Evolutionary conservation across 1,140 invertebrate species (phyloP), one percentile per base, ranked within the genome.

Genomic region (Amphibalanus amphitrite): DNA sequence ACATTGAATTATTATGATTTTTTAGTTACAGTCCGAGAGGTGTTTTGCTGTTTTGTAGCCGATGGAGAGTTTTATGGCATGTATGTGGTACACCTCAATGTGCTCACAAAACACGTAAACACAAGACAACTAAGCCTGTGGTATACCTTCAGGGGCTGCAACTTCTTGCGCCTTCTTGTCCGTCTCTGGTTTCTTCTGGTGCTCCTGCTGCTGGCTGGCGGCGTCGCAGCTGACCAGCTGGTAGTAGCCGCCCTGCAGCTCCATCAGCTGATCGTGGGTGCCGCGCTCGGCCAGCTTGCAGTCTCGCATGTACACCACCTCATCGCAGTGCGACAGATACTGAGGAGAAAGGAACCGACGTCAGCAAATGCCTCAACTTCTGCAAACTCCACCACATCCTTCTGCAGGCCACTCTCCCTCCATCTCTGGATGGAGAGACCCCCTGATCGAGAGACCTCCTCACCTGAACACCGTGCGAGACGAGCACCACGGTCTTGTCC

Each of bases 401-500:
- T 26, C 67, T 8, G 30, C 70, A 29, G 20, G 64, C 40, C 17
- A 28, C 17, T 59, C 29, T 64, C 25, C 26, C 29, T 28, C 20
- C 64, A n/a, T n/a, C 13, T 71, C 26, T 72, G 29, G 13, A 70
- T 15, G 40, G 69, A 65, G 6, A 75, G 30, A 38, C 6, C 40
- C 30, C 40, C 38, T 69, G 70, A 68, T 30, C 6, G 64, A 69
- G 68, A 3, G 1, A 71, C 23, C 15, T 29, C 38, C 74, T 71
- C 70, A 75, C 73, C 70, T 75, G 73, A 29, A 72, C 69, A 6
- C 73, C 73, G 59, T 75, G 74, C 10, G 72, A 76, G n/a, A 87
- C 84, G 73, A 89, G 83, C 23, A 91, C 78, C 38, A 89, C 82
- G 20, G 87, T 88, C 80, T 90, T 90, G 69, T 64, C 64, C 23